Base-by-base conservation (phyloP, 2,888 invertebrate genomes). In the Corbicula japonica region DNA sequence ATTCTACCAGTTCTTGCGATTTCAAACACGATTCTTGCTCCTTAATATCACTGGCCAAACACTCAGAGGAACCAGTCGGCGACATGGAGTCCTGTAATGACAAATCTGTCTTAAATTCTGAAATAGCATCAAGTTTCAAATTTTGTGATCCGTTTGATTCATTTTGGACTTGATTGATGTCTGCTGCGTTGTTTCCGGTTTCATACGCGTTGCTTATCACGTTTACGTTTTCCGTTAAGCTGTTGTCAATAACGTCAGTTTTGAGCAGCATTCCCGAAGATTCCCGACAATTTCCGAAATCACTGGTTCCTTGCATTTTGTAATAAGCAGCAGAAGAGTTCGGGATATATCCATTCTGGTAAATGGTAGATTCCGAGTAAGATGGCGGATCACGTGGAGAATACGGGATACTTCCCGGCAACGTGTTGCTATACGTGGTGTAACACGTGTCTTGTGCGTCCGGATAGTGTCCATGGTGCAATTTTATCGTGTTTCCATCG, bases 321-420 rank as follows among this genome's bases (percentile, higher is more conserved):
- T 88, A 88, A 74, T 86, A 89, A 23, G 84, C 79, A 12, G 85
- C 71, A 8, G 83, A 75, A 28, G 83, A 78, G 52, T 76, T 80
- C 28, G 82, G 78, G 18, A 85, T 78, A 60, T 87, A 88, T 44
- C 88, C 87, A 26, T 85, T 76, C 60, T 89, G 88, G 56, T 86
- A 87, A 21, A 88, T 82, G 1, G 88, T 80, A 8, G 88, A 87
- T 63, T 89, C 89, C 0, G 87, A 83, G 46, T 89, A 89, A 8
- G 89, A 83, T 35, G 89, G 89, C 6, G 89, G 89, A 30, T 89
- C 89, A 21, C 88, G 69, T 10, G 56, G 56, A 10, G 80, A 61
- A 54, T 86, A 88, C 32, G 69, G 76, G 48, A 79, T 66, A 62
- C 71, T 79, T 62, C 85, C 84, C 1, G 85, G 61, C 6, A 80